Base-by-base conservation (phyloP, 1,140 invertebrate species). In the Armadillidium nasatum region DNA sequence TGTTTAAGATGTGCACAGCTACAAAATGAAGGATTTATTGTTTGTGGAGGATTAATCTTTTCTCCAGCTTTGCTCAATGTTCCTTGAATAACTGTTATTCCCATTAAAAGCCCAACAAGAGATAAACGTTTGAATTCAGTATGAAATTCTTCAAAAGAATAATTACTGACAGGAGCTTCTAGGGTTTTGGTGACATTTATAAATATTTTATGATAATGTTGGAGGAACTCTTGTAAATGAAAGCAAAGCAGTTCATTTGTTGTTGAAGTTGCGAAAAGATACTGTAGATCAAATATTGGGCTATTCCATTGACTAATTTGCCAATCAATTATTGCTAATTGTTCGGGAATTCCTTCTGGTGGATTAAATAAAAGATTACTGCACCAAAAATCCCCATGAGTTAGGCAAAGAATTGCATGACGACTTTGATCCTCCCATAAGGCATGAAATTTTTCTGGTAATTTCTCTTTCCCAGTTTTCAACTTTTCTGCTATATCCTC, bases 361-460 rank as follows among this genome's bases (percentile, higher is more conserved):
- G 46, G 15, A 50, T 44, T 70, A 69, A 71, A 80, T 50, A 80
- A 71, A 13, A 80, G 74, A 66, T 80, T 80, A 54, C 74, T 80
- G 43, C 73, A 77, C 79, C 79, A 80, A 74, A 76, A 78, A 19
- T 80, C 79, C 19, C 79, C 79, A 72, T 80, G 79, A n/a, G 79
- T 80, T n/a, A 80, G 76, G 13, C 76, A 78, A 10, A 80, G 69
- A 54, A 80, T 74, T 71, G 72, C 60, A 70, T 80, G 79, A 44
- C 74, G 45, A 19, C 45, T 78, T 43, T 78, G 79, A 22, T 80
- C 74, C 54, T 78, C 76, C 74, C 74, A 76, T 22, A 78, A 10
- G 21, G 72, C 74, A 15, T 72, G 66, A 80, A 78, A 80, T 69
- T 80, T 80, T n/a, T 76, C 67, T 9, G 75, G 73, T 10, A 80